Percentiles rank a stretch among this genome's conserved stretches.
Evolutionary conservation across 2,888 invertebrate genomes (phyloP).

Genomic region (Tenthredo mesomela): DNA sequence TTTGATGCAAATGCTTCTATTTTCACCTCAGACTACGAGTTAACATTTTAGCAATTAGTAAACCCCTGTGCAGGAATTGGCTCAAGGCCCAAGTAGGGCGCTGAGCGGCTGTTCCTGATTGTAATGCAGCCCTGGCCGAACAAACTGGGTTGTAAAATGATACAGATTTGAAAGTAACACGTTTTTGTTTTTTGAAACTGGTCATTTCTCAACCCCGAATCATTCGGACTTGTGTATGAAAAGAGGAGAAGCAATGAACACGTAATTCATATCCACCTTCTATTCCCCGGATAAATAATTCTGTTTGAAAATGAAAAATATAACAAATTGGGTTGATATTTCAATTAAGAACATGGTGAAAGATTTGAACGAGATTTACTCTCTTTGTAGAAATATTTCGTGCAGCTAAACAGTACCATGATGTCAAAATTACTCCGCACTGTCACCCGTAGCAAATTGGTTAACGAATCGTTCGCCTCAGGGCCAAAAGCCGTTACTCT

Average conservation of each 20-base stretch:
- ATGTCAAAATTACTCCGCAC: not conserved
- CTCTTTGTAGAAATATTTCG: not conserved
- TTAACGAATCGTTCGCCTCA: conserved; percentile 27
- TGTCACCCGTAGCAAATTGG: not conserved
- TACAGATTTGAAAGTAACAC: too few relatives aligned
- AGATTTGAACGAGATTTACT: not conserved
- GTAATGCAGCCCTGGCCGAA: not conserved
- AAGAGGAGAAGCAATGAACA: too few relatives aligned
- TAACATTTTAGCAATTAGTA: conserved; percentile 21
- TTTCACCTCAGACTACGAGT: conserved; percentile 14
- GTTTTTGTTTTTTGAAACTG: too few relatives aligned
- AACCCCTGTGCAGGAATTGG: not conserved
- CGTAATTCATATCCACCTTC: too few relatives aligned
- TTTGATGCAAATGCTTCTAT: conserved; percentile 35
- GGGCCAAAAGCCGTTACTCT: conserved; percentile 7
- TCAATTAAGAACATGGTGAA: not conserved
- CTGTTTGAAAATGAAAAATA: not conserved
- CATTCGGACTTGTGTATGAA: too few relatives aligned
- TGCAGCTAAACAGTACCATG: not conserved
- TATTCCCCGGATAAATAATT: too few relatives aligned
- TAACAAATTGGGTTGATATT: not conserved
- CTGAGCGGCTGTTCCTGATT: not conserved
- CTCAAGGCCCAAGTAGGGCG: not conserved
- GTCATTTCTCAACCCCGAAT: not conserved
- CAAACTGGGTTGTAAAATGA: not conserved